phyloP scores from a whole-genome alignment of 2,888 invertebrate species.

The Apodemia mormo region DNA sequence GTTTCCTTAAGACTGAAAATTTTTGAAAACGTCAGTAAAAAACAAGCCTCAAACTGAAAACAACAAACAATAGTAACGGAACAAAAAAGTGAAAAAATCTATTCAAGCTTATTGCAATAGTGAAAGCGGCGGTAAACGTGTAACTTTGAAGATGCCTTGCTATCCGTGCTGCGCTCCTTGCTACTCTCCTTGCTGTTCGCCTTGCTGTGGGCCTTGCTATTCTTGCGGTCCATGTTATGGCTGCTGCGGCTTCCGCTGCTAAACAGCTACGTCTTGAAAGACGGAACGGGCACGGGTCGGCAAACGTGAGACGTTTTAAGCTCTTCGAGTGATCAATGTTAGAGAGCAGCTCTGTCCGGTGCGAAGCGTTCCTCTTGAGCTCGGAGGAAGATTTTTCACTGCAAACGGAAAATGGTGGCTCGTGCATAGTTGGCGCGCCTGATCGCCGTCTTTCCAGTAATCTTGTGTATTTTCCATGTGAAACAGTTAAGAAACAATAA shows the following conservation, averaged over 20 bases:
- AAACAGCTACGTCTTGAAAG: not conserved
- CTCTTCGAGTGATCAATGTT: not conserved
- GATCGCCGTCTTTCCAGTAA: not conserved
- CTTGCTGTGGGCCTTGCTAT: slow-evolving; percentile 1
- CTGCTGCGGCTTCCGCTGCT: not conserved
- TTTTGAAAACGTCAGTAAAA: not conserved
- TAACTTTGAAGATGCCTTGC: slow-evolving; percentile 16
- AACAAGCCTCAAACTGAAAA: not conserved
- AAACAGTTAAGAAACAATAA: not conserved
- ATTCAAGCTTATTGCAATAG: not conserved
- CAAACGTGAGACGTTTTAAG: not conserved
- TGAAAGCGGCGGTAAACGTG: not conserved
- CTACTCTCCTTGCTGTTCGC: slow-evolving; percentile 22
- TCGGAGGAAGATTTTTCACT: not conserved
- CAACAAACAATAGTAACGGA: not conserved
- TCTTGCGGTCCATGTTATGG: not conserved
- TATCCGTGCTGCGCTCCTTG: slow-evolving; percentile 8
- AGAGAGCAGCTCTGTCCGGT: not conserved
- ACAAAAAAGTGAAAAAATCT: not conserved
- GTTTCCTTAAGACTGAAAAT: not conserved
- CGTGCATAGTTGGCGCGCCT: not conserved
- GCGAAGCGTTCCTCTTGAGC: not conserved
- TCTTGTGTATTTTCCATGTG: not conserved
- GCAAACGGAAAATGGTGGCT: not conserved
- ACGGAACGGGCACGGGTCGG: not conserved